Percentiles rank a stretch among this genome's conserved stretches.
phyloP scores from a whole-genome alignment of 2,113 vertebrate genomes.

The Sebastes schlegelii region DNA sequence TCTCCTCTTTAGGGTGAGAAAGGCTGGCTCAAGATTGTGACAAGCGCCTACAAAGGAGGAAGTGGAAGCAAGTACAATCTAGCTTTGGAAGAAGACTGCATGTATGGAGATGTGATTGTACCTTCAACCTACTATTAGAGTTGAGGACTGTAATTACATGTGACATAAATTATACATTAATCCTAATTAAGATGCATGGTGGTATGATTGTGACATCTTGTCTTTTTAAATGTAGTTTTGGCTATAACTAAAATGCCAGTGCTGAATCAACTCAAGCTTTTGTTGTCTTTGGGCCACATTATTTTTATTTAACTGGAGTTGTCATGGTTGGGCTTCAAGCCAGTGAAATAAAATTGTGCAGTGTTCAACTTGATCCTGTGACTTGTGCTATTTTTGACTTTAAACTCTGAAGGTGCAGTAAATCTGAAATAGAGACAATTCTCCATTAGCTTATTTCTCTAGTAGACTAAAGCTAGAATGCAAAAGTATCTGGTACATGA shows the following conservation, averaged over 20 bases:
- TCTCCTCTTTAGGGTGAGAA: constrained; percentile 85
- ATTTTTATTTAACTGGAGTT: neutral
- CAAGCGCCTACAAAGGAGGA: constrained; percentile 89
- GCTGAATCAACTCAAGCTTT: neutral
- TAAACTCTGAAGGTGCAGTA: neutral
- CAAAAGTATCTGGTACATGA: too few relatives aligned
- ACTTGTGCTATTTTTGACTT: neutral
- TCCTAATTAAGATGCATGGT: too few relatives aligned
- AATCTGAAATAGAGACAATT: too few relatives aligned
- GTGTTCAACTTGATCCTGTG: neutral
- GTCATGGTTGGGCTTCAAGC: neutral
- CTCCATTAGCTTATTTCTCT: neutral
- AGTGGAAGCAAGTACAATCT: constrained; percentile 88
- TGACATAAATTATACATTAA: neutral
- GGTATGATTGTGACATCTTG: neutral
- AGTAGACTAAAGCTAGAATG: neutral
- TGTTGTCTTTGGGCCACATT: neutral
- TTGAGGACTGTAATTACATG: neutral
- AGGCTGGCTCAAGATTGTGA: constrained; percentile 91
- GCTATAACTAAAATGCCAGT: neutral
- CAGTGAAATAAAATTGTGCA: neutral
- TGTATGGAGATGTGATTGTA: constrained; percentile 87
- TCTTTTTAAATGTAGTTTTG: neutral
- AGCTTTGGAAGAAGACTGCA: constrained; percentile 87
- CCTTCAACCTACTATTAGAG: constrained; percentile 65